These are phyloP conservation scores for Fringilla coelebs DNA, from an alignment of 2,797 vertebrate species.

Conservation along the genomic window DNA sequence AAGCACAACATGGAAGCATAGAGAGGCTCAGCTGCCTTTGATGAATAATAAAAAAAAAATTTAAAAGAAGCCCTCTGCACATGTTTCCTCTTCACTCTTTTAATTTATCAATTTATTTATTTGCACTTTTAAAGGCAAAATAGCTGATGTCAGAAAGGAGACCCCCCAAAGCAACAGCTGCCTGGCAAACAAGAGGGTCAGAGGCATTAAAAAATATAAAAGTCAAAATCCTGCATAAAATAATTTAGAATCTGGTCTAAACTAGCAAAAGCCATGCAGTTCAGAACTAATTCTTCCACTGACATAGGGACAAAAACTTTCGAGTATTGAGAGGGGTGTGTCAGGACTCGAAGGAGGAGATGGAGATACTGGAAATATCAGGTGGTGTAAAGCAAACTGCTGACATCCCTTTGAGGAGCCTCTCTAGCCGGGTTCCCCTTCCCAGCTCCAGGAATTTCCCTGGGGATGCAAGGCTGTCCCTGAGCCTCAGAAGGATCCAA, in stretches of 20 bases:
- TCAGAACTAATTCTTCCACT: not conserved
- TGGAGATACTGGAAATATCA: not conserved
- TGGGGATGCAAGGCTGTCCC: not conserved
- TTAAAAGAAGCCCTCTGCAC: not conserved
- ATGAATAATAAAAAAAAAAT: not conserved
- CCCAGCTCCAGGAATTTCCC: not conserved
- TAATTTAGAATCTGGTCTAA: not conserved
- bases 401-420: not conserved
- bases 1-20: not conserved
- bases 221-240: constrained; percentile 9
- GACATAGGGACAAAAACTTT: not conserved
- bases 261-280: not conserved
- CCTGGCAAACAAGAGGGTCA: not conserved
- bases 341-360: not conserved
- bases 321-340: not conserved
- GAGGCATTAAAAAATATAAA: constrained; percentile 3
- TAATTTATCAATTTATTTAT: constrained; percentile 28
- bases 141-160: not conserved
- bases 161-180: not conserved
- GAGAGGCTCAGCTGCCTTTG: constrained; percentile 36
- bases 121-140: not conserved
- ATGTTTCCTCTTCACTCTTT: not conserved
- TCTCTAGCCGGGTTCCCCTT: not conserved
- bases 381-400: not conserved
- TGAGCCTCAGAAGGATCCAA: fast-evolving